Conservation (phyloP, 2,113 vertebrate species). For the Campylomormyrus numenius region DNA sequence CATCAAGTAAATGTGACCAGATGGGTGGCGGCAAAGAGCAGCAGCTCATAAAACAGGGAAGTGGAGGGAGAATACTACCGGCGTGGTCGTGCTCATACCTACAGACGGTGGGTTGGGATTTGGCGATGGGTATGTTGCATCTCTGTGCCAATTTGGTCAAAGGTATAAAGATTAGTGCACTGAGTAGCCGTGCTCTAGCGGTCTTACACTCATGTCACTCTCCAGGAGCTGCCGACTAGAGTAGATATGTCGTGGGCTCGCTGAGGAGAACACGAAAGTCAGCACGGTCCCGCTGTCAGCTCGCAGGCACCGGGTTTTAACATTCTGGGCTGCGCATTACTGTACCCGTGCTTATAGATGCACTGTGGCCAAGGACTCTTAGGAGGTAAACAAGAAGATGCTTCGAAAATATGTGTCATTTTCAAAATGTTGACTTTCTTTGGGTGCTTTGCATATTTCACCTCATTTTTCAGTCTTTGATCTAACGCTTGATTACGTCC, state of each 20-base stretch:
- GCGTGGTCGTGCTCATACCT: not conserved
- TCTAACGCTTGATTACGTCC: not conserved
- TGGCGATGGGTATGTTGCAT: not conserved
- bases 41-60: not conserved
- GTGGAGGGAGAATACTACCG: not conserved
- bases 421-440: not conserved
- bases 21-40: not conserved
- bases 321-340: not conserved
- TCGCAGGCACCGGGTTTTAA: not conserved
- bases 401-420: not conserved
- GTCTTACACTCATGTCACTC: not conserved
- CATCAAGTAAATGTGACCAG: too few species aligned
- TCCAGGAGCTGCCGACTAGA: not conserved
- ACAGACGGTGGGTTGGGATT: not conserved
- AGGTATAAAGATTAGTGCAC: constrained; percentile 21
- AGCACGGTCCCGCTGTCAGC: not conserved
- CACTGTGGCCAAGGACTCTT: not conserved
- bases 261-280: constrained; percentile 7
- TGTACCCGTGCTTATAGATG: not conserved
- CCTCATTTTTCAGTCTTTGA: not conserved
- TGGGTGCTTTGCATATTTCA: not conserved
- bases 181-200: not conserved
- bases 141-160: constrained; percentile 32
- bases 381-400: not conserved
- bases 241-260: not conserved